These are phyloP conservation scores for Spinibarbus caldwelli DNA, from an alignment of 2,797 vertebrate species.

Conservation along the genomic window DNA sequence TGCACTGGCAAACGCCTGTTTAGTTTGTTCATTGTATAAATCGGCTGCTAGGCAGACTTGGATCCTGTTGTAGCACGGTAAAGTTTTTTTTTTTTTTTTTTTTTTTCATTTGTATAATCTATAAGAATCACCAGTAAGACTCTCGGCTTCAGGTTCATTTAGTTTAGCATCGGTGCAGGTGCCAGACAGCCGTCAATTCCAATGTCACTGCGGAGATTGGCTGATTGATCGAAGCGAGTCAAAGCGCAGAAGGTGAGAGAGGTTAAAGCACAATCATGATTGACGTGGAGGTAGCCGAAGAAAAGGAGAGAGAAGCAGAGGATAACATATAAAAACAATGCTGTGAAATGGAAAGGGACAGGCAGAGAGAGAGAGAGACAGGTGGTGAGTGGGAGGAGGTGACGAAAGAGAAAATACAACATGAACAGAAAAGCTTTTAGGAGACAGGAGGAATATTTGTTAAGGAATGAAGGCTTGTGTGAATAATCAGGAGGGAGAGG, in stretches of 20 bases:
- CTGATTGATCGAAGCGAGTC: slow-evolving; percentile 76
- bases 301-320: slow-evolving; percentile 39
- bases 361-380: slow-evolving; percentile 53
- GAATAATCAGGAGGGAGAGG: slow-evolving; percentile 21
- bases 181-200: slow-evolving; percentile 75
- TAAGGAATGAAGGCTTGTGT: slow-evolving; percentile 39
- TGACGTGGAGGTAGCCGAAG: slow-evolving; percentile 66
- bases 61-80: background rate
- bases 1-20: background rate
- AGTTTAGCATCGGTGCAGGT: slow-evolving; percentile 63
- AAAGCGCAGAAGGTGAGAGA: slow-evolving; percentile 69
- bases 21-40: background rate
- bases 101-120: slow-evolving; percentile 36
- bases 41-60: background rate
- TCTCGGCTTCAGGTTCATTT: slow-evolving; percentile 50
- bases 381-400: slow-evolving; percentile 63
- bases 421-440: slow-evolving; percentile 49
- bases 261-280: slow-evolving; percentile 71
- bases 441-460: slow-evolving; percentile 42
- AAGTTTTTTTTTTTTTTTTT: background rate
- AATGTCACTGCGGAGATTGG: slow-evolving; percentile 68
- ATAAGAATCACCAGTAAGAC: slow-evolving; percentile 34
- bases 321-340: slow-evolving; percentile 60
- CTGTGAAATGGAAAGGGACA: slow-evolving; percentile 50
- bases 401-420: slow-evolving; percentile 42